Evolutionary conservation across 2,797 vertebrate species (phyloP).

Genomic region (Pristis pectinata): DNA sequence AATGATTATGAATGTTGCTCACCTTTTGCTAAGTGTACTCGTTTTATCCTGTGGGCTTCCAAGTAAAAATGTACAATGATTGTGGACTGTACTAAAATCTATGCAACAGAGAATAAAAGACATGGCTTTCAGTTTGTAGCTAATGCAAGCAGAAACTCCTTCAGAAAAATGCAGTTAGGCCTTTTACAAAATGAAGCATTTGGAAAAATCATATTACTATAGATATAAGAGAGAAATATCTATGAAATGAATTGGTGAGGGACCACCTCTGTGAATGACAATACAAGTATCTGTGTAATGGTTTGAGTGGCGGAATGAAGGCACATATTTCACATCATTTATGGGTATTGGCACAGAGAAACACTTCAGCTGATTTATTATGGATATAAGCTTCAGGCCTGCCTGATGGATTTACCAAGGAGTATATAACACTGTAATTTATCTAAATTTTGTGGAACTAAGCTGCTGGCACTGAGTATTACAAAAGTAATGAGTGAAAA

Average conservation of each 20-base stretch:
- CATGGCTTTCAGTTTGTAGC: not conserved
- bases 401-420: not conserved
- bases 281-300: not conserved
- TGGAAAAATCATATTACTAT: not conserved
- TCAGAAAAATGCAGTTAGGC: not conserved
- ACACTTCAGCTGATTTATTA: not conserved
- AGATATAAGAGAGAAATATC: not conserved
- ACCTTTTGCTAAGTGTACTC: not conserved
- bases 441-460: not conserved
- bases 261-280: not conserved
- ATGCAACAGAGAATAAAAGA: not conserved
- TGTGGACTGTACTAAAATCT: not conserved
- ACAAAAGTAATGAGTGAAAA: not conserved
- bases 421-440: not conserved
- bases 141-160: not conserved
- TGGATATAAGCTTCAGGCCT: not conserved
- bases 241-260: not conserved
- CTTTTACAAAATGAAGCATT: not conserved
- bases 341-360: not conserved
- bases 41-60: not conserved
- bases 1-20: not conserved
- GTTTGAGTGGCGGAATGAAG: not conserved
- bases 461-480: not conserved
- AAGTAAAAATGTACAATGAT: not conserved
- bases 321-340: not conserved